Conservation (phyloP, 2,797 vertebrate genomes). For the Antennarius maculatus region DNA sequence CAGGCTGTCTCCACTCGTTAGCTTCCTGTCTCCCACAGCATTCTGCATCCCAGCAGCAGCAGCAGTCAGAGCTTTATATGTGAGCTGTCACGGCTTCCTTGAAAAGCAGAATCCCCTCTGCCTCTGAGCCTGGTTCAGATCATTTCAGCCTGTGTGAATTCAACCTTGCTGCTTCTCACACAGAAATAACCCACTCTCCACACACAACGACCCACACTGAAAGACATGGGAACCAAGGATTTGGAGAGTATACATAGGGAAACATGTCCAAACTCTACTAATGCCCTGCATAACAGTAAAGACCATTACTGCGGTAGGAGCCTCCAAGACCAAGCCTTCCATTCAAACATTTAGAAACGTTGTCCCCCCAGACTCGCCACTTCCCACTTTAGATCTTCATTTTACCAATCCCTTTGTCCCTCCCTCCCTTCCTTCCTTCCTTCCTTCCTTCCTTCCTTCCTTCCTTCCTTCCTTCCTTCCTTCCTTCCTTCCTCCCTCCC, state of each 20-base stretch:
- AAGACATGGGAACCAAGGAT: too few relatives aligned
- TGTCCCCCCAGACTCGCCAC: too few relatives aligned
- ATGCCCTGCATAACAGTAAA: not conserved
- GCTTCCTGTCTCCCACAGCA: too few relatives aligned
- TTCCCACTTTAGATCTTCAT: too few relatives aligned
- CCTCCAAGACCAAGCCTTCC: not conserved
- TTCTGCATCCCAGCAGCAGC: slow-evolving; percentile 2
- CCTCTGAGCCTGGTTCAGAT: not conserved
- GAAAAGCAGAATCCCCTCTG: slow-evolving; percentile 13
- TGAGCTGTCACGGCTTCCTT: slow-evolving; percentile 23
- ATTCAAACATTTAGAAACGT: not conserved
- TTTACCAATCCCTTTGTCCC: too few relatives aligned
- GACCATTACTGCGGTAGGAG: not conserved
- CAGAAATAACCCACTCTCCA: slow-evolving; percentile 2
- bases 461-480: too few relatives aligned
- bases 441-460: too few relatives aligned
- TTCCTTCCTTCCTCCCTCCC: too few relatives aligned
- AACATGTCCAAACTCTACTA: not conserved
- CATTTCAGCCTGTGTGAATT: slow-evolving; percentile 1
- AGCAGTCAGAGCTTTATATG: slow-evolving; percentile 5
- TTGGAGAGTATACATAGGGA: not conserved
- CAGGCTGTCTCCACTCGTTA: not conserved
- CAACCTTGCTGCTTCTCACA: slow-evolving; percentile 1
- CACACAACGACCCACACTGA: not conserved
- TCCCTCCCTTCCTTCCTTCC: too few relatives aligned